Evolutionary conservation across 2,113 vertebrate genomes (phyloP), one percentile per base, ranked within the genome.

Genomic region (Plectropomus leopardus): DNA sequence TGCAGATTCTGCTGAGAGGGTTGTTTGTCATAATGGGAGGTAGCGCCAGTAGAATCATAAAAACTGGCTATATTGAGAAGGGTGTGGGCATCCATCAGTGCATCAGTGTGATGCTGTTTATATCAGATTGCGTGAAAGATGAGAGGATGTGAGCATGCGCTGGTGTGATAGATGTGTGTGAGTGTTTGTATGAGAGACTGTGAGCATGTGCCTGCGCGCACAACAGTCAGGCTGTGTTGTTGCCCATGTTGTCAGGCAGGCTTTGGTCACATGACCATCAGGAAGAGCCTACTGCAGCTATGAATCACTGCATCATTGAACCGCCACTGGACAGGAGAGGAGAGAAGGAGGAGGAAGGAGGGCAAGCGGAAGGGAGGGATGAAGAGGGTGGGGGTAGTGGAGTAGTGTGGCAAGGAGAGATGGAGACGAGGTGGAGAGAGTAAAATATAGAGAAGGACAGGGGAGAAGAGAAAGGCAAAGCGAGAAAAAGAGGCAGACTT

Each of bases 191-290:
- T 30, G 63, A 48, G 64, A 76, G 58, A 53, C 53, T 64, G 73
- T 66, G 83, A 82, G 77, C 67, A 50, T 6, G 58, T 48, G 76
- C 57, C 32, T 58, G 28, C 47, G 60, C 23, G 30, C 60, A 60
- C 76, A 76, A 57, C 79, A 81, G 84, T 68, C 79, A 66, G 80
- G 30, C 79, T 84, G 59, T 86, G 91, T 92, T 92, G 86, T 69
- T 90, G 78, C 81, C 87, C 85, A 92, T 95, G 95, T 95, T 95
- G 95, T 95, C 94, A 94, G 95, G 95, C 95, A 95, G 93, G 92
- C 89, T 95, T 93, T 89, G 88, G 93, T 94, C 95, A 95, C 90
- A 71, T 95, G 95, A 94, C 93, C 81, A 51, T 75, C 71, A 93
- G 85, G 90, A 89, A 88, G 92, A 32, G 47, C 86, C 91, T 90